Evolutionary conservation across 92 coral and sea anemone genomes (phyloP), one percentile per base, ranked within the genome.

Genomic region (Epizoanthus stellaris): DNA sequence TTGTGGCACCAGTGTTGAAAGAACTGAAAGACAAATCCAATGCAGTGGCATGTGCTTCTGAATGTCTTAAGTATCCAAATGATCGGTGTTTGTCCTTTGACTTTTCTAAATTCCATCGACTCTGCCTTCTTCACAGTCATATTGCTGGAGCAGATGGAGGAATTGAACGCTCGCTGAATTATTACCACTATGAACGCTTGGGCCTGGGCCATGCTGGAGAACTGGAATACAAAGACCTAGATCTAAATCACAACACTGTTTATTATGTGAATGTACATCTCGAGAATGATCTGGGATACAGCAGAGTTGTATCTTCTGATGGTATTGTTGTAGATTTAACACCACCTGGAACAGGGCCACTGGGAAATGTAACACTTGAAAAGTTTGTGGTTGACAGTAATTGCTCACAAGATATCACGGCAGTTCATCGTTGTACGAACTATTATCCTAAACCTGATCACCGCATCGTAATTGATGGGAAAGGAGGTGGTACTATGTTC

Each of bases 191-290:
- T n/a, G 63, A 58, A 58, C 63, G 63, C 1, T 58, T 14, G 16
- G 63, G 63, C 16, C 63, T 58, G 16, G 63, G 63, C 20, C 63
- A 58, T n/a, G 63, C 63, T 58, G 63, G 63, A 58, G 63, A 58
- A 12, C 20, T 58, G 63, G 63, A 58, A 58, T 58, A 58, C 20
- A n/a, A 14, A 14, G n/a, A 58, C 20, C 20, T 58, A 58, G 63
- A 58, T n/a, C 63, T 58, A 5, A n/a, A 58, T n/a, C 63, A 58
- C 20, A 58, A 58, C 63, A 58, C 63, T 10, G 16, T 58, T n/a
- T 58, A 58, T 58, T 58, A 58, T 13, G 63, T 58, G 20, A 58
- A 58, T n/a, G 63, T 58, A 5, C 63, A 58, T 58, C 63, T 58
- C 17, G 10, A 58, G 63, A 58, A 58, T 58, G 63, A 58, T 58